Evolutionary conservation across 2,888 invertebrate genomes (phyloP), one percentile per base, ranked within the genome.

Genomic region (Zele albiditarsus): DNA sequence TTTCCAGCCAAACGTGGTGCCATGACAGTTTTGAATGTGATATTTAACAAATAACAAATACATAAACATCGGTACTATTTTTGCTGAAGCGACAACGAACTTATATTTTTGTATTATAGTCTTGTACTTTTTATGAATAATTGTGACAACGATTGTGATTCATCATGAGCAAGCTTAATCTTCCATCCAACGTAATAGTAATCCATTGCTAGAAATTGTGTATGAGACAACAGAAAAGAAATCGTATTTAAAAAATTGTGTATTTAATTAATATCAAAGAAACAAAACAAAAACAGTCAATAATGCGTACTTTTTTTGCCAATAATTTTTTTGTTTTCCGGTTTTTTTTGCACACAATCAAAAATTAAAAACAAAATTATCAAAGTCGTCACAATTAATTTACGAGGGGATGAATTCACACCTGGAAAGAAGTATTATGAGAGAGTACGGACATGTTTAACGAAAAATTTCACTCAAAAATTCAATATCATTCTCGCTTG

Each of bases 381-480:
- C 38, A 75, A 81, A 92, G 92, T 91, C 83, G 90, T 92, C 78
- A 89, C 85, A 81, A 87, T 92, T 82, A 89, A 92, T 86, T 88
- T 92, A 84, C 90, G 89, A 82, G 89, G 87, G 66, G 86, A 89
- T 65, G 84, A 81, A 80, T 90, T 91, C 77, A 86, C 84, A 71
- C 90, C 90, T 71, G 90, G 90, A 69, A 91, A 90, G 82, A 90
- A 90, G 78, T 89, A 89, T 79, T 90, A 91, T 79, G 88, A 91
- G 76, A 88, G 89, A 78, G 85, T 88, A 31, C 87, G 84, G 81
- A 80, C 80, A 58, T 87, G 89, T 77, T 83, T 92, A 62, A 80
- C 86, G 73, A 81, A 88, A 23, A 88, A 87, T 74, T 81, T 91
- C n/a, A 82, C 81, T 53, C 75, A 87, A 75, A 87, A 82, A 14